These are phyloP conservation scores for Apis cerana DNA, from an alignment of 1,140 invertebrate species.

Conservation along the genomic window DNA sequence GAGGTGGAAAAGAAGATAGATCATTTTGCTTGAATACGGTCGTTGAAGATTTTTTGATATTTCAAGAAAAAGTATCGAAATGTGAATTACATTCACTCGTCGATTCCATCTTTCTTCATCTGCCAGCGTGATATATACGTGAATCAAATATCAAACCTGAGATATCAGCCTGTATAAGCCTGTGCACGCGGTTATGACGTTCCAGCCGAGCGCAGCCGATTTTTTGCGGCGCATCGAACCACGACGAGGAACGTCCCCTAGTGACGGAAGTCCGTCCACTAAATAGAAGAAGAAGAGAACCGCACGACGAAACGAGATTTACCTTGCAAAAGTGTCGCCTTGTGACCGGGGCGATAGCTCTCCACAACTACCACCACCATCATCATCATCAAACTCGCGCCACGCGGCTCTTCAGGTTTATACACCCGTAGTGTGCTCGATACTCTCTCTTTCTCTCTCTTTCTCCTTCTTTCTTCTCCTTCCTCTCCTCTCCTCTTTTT, in stretches of 20 bases:
- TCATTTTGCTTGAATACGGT: too few relatives aligned
- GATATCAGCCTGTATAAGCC: background rate
- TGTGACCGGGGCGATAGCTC: background rate
- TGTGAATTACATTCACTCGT: too few relatives aligned
- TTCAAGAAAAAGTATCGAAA: too few relatives aligned
- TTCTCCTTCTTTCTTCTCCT: too few relatives aligned
- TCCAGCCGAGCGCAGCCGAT: conserved; percentile 56
- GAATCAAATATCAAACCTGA: conserved; percentile 15
- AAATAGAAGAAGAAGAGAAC: conserved; percentile 17
- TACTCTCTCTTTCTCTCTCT: background rate
- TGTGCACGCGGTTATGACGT: conserved; percentile 56
- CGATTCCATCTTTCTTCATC: too few relatives aligned
- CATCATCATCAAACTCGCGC: background rate
- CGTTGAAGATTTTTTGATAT: too few relatives aligned
- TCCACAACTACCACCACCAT: background rate
- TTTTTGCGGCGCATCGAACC: conserved; percentile 61
- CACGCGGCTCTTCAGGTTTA: conserved; percentile 8
- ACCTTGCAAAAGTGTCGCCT: conserved; percentile 43
- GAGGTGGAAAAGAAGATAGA: too few relatives aligned
- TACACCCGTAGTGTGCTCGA: conserved; percentile 22
- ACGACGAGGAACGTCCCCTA: conserved; percentile 57
- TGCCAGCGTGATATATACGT: too few relatives aligned
- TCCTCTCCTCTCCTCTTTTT: background rate
- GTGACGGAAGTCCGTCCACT: conserved; percentile 60
- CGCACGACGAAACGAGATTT: conserved; percentile 52